phyloP scores from a whole-genome alignment of 2,797 vertebrate genomes.

The Sylvilagus floridanus region DNA sequence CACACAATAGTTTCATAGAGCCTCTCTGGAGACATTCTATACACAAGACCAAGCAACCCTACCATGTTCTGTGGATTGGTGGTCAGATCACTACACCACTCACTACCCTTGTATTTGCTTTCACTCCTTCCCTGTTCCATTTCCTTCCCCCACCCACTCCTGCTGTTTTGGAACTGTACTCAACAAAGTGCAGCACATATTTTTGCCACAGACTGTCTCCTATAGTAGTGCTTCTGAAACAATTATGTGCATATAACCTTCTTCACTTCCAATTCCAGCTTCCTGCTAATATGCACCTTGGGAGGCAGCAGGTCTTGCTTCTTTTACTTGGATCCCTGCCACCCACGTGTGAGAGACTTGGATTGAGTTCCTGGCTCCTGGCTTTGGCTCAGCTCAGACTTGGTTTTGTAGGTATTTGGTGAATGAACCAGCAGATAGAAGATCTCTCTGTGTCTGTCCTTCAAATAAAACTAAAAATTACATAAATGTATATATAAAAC shows the following conservation, averaged over 20 bases:
- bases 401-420: too few relatives aligned
- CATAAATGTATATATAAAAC: too few relatives aligned
- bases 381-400: too few relatives aligned
- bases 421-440: too few relatives aligned
- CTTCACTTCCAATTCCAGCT: too few relatives aligned
- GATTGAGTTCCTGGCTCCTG: too few relatives aligned
- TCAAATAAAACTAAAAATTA: too few relatives aligned
- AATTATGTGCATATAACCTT: not conserved
- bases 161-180: not conserved
- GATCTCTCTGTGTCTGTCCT: too few relatives aligned
- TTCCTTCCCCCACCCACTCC: not conserved
- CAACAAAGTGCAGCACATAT: not conserved
- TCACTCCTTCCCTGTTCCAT: not conserved
- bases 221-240: constrained; percentile 15
- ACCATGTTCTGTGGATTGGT: not conserved
- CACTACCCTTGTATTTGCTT: not conserved
- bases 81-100: not conserved
- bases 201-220: not conserved
- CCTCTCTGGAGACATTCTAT: not conserved
- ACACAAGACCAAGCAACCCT: not conserved
- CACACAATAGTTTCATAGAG: not conserved
- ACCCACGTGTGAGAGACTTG: too few relatives aligned
- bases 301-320: too few relatives aligned
- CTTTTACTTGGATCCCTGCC: too few relatives aligned
- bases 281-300: too few relatives aligned